Base-by-base conservation (phyloP, 2,888 invertebrate genomes). In the Blomia tropicalis region DNA sequence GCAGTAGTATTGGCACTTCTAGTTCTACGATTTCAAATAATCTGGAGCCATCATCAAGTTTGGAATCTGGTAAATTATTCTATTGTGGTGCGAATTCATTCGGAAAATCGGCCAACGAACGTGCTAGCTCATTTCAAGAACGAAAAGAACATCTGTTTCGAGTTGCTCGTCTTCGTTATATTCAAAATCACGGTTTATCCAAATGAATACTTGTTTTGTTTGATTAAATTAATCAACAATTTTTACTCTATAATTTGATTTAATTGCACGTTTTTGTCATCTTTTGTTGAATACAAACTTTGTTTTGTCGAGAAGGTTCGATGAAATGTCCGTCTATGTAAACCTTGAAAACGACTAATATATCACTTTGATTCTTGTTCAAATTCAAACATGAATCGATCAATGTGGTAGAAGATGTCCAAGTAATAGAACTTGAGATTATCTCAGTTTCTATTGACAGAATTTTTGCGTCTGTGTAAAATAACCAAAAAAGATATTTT, bases 181-280 rank as follows among this genome's bases (percentile, higher is more conserved):
- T 86, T 66, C 81, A 84, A 72, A 87, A 85, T 73, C 83, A 86
- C n/a, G n/a, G n/a, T n/a, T n/a, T n/a, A n/a, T n/a, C n/a, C n/a
- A n/a, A n/a, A n/a, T n/a, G n/a, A n/a, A n/a, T n/a, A n/a, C n/a
- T n/a, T n/a, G n/a, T n/a, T n/a, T n/a, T n/a, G n/a, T n/a, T n/a
- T n/a, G n/a, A n/a, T n/a, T 71, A 81, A 81, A 47, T 19, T 47
- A 7, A 27, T 14, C 22, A 47, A 47, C 51, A 47, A 7, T 7
- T 7, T 7, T 36, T 11, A 36, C 17, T 11, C 17, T 17, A 36
- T 36, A 36, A 36, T 36, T 36, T 36, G 17, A 36, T 36, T 11
- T 17, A 36, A 36, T 36, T n/a, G n/a, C n/a, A n/a, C n/a, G n/a
- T n/a, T n/a, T n/a, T n/a, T n/a, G n/a, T n/a, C n/a, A n/a, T n/a